Percentiles rank a stretch among this genome's conserved stretches.
phyloP scores from a whole-genome alignment of 2,888 invertebrate genomes.

The Lucinisca nassula region DNA sequence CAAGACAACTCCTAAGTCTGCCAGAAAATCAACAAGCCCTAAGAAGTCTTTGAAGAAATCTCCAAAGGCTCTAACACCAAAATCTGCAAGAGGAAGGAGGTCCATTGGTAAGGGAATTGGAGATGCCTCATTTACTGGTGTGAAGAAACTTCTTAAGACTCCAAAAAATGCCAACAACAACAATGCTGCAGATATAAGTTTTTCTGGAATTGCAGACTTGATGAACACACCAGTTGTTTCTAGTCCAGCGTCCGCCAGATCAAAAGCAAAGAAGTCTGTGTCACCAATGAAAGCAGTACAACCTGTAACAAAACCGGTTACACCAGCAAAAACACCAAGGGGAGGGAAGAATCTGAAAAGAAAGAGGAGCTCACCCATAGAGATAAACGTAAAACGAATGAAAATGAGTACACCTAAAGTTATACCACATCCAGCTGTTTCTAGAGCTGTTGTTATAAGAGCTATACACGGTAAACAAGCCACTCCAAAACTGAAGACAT shows the following conservation, averaged over 20 bases:
- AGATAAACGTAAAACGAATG: slow-evolving; percentile 52
- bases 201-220: slow-evolving; percentile 74
- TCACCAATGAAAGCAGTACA: slow-evolving; percentile 13
- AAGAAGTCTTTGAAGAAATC: not conserved
- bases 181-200: slow-evolving; percentile 61
- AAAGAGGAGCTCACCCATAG: slow-evolving; percentile 59
- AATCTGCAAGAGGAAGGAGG: slow-evolving; percentile 16
- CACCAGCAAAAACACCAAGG: slow-evolving; percentile 50
- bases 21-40: slow-evolving; percentile 30
- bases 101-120: slow-evolving; percentile 21
- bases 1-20: not conserved
- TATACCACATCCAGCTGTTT: slow-evolving; percentile 74
- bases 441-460: slow-evolving; percentile 77
- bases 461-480: slow-evolving; percentile 85
- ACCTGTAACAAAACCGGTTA: slow-evolving; percentile 5
- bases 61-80: not conserved
- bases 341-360: slow-evolving; percentile 60
- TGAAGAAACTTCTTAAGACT: slow-evolving; percentile 53
- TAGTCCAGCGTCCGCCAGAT: slow-evolving; percentile 64
- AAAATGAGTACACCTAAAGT: slow-evolving; percentile 69
- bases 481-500: slow-evolving; percentile 81
- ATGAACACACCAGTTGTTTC: slow-evolving; percentile 69
- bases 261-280: slow-evolving; percentile 51
- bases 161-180: slow-evolving; percentile 47
- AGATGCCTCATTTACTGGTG: slow-evolving; percentile 60